phyloP scores from a whole-genome alignment of 1,140 invertebrate species.

The Rhizoglyphus robini region DNA sequence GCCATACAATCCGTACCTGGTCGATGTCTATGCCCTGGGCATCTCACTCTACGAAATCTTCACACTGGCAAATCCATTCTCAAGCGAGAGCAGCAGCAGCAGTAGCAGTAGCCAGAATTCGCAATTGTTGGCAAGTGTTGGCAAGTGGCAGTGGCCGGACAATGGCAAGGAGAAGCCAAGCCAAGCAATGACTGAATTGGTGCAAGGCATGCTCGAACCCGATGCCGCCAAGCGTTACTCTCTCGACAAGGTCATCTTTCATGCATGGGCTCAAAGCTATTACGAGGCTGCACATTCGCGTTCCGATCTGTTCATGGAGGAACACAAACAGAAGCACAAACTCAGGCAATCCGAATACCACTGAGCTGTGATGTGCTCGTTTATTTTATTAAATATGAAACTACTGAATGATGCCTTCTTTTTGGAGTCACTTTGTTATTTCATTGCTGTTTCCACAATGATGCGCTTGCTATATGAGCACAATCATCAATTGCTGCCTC shows the following conservation, averaged over 20 bases:
- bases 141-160: not conserved
- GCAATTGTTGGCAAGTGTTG: too few relatives aligned
- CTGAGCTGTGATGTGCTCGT: too few relatives aligned
- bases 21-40: conserved; percentile 73
- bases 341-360: too few relatives aligned
- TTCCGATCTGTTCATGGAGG: not conserved
- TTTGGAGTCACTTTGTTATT: too few relatives aligned
- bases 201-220: not conserved
- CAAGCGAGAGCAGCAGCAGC: conserved; percentile 1
- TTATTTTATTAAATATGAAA: too few relatives aligned
- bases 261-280: not conserved
- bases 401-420: too few relatives aligned
- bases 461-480: too few relatives aligned
- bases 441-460: too few relatives aligned
- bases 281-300: not conserved
- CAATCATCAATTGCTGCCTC: too few relatives aligned
- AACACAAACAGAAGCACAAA: too few relatives aligned
- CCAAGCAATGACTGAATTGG: not conserved
- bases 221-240: not conserved
- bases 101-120: not conserved
- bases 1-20: conserved; percentile 55
- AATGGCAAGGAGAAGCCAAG: not conserved
- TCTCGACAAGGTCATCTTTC: not conserved
- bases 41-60: conserved; percentile 61
- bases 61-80: conserved; percentile 37